Percentiles rank a stretch among this genome's conserved stretches.
These are phyloP conservation scores for Platorchestia sp. DNA, from an alignment of 1,140 invertebrate genomes.

Conservation along the genomic window DNA sequence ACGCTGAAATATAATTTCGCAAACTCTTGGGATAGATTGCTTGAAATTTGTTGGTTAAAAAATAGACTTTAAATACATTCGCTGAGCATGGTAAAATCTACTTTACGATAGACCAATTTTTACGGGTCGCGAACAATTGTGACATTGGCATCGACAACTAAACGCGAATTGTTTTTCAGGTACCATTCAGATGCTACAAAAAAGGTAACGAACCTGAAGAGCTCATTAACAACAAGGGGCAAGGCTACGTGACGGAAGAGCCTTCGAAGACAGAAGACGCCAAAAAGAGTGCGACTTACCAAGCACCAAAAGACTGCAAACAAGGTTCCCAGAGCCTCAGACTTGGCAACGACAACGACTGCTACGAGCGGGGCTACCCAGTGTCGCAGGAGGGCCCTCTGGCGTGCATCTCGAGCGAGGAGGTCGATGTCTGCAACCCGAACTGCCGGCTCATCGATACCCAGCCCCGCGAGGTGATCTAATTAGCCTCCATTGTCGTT, in stretches of 20 bases:
- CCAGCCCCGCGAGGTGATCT: background rate
- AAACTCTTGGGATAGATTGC: background rate
- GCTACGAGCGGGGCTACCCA: background rate
- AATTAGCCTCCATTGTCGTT: background rate
- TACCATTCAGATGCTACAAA: background rate
- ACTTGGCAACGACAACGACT: background rate
- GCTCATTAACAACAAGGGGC: background rate
- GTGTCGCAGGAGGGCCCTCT: slow-evolving; percentile 20
- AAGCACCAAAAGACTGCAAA: background rate
- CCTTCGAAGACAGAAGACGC: background rate
- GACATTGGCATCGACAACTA: no score
- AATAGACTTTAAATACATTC: no score
- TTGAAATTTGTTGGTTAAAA: background rate
- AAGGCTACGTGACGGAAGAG: background rate
- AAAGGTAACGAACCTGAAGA: background rate
- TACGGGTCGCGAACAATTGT: background rate
- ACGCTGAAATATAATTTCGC: background rate
- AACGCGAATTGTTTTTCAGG: background rate
- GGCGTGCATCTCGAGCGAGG: background rate
- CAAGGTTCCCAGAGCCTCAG: background rate
- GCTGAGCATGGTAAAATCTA: background rate
- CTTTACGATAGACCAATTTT: background rate
- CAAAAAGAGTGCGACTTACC: background rate
- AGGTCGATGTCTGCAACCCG: background rate
- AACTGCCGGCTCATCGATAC: background rate